These are phyloP conservation scores for Pachymerium ferrugineum DNA, from an alignment of 2,888 invertebrate genomes.

Conservation along the genomic window DNA sequence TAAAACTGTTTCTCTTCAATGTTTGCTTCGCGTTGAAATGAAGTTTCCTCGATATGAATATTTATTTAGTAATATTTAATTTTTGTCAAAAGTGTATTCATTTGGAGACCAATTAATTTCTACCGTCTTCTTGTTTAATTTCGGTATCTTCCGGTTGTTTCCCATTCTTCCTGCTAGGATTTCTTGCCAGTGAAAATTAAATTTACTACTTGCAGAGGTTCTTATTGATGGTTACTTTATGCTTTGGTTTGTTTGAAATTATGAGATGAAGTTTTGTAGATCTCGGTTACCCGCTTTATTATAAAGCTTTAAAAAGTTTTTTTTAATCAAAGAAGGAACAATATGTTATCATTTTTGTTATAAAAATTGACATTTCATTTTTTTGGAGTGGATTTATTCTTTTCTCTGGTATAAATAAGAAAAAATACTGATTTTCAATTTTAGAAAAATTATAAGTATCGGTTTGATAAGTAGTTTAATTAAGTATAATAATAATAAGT, in stretches of 20 bases:
- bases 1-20: too few species aligned
- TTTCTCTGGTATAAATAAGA: constrained; percentile 6
- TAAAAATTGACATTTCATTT: constrained; percentile 2
- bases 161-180: background rate
- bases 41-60: too few species aligned
- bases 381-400: background rate
- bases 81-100: background rate
- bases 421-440: background rate
- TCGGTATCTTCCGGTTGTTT: background rate
- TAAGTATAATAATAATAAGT: background rate
- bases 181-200: background rate
- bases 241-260: too few species aligned
- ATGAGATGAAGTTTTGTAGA: too few species aligned
- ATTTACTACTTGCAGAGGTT: too few species aligned
- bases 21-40: too few species aligned
- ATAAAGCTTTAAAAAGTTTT: too few species aligned
- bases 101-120: background rate
- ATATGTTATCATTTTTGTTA: too few species aligned
- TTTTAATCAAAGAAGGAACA: too few species aligned
- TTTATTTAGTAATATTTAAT: too few species aligned
- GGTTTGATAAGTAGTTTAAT: constrained; percentile 9
- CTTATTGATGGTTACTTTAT: too few species aligned
- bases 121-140: background rate
- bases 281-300: too few species aligned
- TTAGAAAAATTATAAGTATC: background rate